Evolutionary conservation across 2,797 vertebrate species (phyloP), one percentile per base, ranked within the genome.

Genomic region (Etheostoma perlongum): DNA sequence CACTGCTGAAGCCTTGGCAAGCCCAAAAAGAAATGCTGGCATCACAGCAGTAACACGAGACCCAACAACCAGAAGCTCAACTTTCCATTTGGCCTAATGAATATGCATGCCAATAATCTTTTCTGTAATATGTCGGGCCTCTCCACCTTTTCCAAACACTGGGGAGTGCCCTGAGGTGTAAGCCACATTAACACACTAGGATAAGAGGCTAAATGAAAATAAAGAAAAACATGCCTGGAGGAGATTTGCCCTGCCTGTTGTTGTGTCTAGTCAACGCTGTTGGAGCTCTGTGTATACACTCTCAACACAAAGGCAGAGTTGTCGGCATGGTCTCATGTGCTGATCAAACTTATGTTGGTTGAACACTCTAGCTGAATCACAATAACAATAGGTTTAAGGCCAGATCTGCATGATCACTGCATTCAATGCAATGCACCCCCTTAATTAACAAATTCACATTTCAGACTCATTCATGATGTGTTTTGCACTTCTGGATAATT

Each of bases 121-220:
- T 49, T 30, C 57, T 64, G 69, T 78, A 79, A 76, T 80, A 74
- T 23, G 54, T 70, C 13, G 8, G 79, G 78, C 58, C 64, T 80
- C 55, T 69, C 36, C 84, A 87, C 80, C 83, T 90, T 82, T 74
- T 64, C 67, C 69, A 71, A 75, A 76, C 83, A 84, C 68, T 25
- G 40, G 78, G 81, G 81, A 86, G 69, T 4, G 69, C 67, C 86
- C 67, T n/a, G 61, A 73, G 81, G 81, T 81, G 63, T 60, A 69
- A 81, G 83, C 77, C 78, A 71, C 73, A 89, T 77, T 81, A 86
- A 88, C 82, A 85, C 70, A 62, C 33, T 4, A 46, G 85, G 67
- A 89, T 85, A 58, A 86, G 78, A 85, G 74, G 73, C 80, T 82
- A 74, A 90, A 89, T 90, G 68, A 76, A 89, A 90, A 85, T 61